phyloP scores from a whole-genome alignment of 2,888 invertebrate genomes.

The Zelleria hepariella region DNA sequence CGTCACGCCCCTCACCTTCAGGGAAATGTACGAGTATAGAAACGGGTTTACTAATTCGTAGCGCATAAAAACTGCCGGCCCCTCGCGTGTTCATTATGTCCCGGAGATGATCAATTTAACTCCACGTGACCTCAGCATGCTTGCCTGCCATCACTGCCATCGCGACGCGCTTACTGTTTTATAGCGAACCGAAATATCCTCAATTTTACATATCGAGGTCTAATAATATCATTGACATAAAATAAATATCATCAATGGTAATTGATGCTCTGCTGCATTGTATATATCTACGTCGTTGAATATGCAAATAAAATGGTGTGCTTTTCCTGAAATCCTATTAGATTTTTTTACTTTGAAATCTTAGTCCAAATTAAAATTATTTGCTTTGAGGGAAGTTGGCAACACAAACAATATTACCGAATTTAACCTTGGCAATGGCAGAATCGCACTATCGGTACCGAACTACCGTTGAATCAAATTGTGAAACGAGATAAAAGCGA shows the following conservation, averaged over 20 bases:
- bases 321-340: too few species aligned
- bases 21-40: neutral
- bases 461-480: too few species aligned
- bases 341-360: too few species aligned
- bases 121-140: conserved; percentile 2
- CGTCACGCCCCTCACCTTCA: neutral
- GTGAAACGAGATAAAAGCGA: neutral
- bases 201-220: neutral
- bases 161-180: neutral
- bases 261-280: too few species aligned
- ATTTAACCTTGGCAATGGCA: too few species aligned
- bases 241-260: neutral
- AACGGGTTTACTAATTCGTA: neutral
- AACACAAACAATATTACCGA: too few species aligned
- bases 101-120: conserved; percentile 4
- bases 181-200: neutral
- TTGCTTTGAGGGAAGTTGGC: too few species aligned
- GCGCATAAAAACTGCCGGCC: neutral
- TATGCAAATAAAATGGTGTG: too few species aligned
- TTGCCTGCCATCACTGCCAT: neutral
- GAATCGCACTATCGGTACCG: too few species aligned
- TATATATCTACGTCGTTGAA: neutral
- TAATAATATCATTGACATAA: neutral
- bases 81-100: neutral
- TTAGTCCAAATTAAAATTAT: too few species aligned